Conservation (phyloP, 2,797 vertebrate genomes). For the Discoglossus pictus region DNA sequence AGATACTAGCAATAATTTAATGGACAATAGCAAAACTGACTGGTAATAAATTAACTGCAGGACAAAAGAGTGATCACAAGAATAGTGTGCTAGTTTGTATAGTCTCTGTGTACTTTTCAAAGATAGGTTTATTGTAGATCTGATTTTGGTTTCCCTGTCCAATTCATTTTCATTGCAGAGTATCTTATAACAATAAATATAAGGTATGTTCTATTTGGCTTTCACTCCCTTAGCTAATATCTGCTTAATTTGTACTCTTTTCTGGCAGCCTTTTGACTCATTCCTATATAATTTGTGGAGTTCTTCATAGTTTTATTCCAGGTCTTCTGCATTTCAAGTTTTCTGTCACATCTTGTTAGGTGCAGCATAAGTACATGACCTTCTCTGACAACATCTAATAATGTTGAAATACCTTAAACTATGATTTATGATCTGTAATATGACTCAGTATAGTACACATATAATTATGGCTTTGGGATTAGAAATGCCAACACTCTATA, state of each 20-base stretch:
- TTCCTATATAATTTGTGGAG: constrained; percentile 1
- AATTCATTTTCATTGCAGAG: background rate
- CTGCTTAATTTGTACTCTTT: background rate
- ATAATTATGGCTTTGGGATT: constrained; percentile 7
- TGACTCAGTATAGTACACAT: constrained; percentile 12
- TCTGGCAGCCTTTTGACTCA: background rate
- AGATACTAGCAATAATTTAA: no score
- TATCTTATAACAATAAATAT: no score
- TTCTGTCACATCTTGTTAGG: constrained; percentile 26
- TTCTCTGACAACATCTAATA: constrained; percentile 14
- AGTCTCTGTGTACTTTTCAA: no score
- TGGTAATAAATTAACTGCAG: no score
- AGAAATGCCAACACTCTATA: background rate
- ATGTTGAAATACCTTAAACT: background rate
- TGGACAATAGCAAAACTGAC: no score
- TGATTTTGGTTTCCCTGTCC: constrained; percentile 17
- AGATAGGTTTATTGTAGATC: constrained; percentile 2
- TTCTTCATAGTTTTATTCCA: constrained; percentile 2
- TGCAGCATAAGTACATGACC: constrained; percentile 19
- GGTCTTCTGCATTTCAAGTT: constrained; percentile 11
- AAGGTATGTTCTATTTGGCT: no score
- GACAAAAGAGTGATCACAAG: no score
- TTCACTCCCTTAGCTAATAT: no score
- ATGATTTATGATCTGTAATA: constrained; percentile 37
- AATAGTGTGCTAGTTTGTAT: no score